Evolutionary conservation across 2,888 invertebrate species (phyloP), one percentile per base, ranked within the genome.

Genomic region (Ophioninae sp.): DNA sequence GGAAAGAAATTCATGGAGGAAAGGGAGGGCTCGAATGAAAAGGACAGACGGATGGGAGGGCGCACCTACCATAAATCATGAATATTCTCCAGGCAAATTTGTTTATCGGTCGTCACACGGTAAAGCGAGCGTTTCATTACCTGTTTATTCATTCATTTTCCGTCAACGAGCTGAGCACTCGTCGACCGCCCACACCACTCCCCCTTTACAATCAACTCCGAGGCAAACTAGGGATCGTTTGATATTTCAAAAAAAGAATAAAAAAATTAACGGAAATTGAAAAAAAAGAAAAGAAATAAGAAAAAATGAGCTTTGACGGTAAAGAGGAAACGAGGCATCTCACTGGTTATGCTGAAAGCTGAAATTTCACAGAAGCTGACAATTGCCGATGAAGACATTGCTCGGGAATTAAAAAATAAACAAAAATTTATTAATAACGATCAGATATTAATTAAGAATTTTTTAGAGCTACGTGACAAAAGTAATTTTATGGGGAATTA

Each of bases 131-230:
- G 78, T 81, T 84, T 84, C 84, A 84, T 84, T 84, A 84, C 79
- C 84, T 76, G 81, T 84, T 84, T 84, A 81, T 84, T 81, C 79
- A 84, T 84, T 84, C 84, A 84, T 84, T 84, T 84, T 84, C 81
- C 74, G 84, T 84, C 84, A 84, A 84, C 84, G 84, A 84, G 79
- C 84, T 70, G 75, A 78, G 79, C 79, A 74, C 37, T 67, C 74
- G 67, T 17, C 50, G 50, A 50, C 50, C 2, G 17, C 57, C 50
- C 57, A 50, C 56, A 81, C 57, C 50, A 2, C 44, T 64, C 50
- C 41, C 39, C n/a, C 77, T 78, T 44, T 65, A 75, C 67, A 76
- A 81, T 79, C 74, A 86, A 86, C 78, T 44, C 59, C 76, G 76
- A 39, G 68, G 50, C 20, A 59, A 78, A 62, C 67, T 50, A 72